Evolutionary conservation across 1,140 invertebrate genomes (phyloP).

Genomic region (Bilobella aurantiaca): DNA sequence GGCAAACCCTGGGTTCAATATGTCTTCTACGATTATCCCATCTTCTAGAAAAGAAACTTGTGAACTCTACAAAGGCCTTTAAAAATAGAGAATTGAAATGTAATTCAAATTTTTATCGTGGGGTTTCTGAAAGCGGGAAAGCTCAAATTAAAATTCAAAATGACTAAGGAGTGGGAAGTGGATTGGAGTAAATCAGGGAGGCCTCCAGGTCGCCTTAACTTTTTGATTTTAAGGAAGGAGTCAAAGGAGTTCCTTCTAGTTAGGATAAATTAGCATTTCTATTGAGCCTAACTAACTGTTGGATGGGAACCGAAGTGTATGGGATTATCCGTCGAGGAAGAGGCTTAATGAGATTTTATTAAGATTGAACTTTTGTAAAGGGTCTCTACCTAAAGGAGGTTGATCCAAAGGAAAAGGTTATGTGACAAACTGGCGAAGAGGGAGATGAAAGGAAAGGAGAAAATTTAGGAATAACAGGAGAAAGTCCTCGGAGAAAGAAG

Average conservation of each 20-base stretch:
- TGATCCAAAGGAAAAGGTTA: constrained; percentile 1
- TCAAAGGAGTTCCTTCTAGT: neutral
- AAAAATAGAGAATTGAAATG: too few species aligned
- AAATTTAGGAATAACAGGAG: constrained; percentile 7
- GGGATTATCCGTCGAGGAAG: neutral
- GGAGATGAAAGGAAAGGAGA: constrained; percentile 5
- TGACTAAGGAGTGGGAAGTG: too few species aligned
- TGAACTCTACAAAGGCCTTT: too few species aligned
- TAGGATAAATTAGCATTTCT: constrained; percentile 1
- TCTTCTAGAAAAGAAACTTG: too few species aligned
- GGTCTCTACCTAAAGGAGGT: constrained; percentile 7
- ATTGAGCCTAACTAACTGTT: neutral
- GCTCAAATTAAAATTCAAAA: too few species aligned
- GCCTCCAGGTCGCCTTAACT: too few species aligned
- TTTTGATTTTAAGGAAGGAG: neutral
- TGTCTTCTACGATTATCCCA: too few species aligned
- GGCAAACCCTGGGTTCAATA: too few species aligned
- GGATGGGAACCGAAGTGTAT: neutral
- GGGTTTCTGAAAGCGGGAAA: too few species aligned
- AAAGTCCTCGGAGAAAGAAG: neutral
- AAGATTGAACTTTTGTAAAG: constrained; percentile 1
- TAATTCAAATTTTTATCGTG: too few species aligned
- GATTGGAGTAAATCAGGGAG: too few species aligned
- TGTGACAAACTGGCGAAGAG: neutral
- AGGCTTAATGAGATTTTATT: constrained; percentile 6